phyloP scores from a whole-genome alignment of 2,113 vertebrate genomes.

The Crocuta crocuta region DNA sequence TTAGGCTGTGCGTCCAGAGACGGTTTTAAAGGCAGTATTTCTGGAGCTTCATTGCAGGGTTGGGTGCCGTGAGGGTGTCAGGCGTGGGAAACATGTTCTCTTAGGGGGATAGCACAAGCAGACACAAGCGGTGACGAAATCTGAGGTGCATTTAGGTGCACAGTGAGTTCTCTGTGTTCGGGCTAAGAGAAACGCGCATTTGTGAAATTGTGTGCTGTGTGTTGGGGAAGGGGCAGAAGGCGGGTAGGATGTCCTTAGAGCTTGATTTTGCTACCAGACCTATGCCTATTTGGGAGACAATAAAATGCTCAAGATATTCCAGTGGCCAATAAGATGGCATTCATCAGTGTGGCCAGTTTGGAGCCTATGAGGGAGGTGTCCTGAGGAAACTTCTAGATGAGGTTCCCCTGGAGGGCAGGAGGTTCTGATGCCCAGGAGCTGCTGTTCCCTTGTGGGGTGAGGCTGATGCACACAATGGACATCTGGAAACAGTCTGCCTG shows the following conservation, averaged over 20 bases:
- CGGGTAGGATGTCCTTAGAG: not conserved
- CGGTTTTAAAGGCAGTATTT: not conserved
- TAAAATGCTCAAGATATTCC: not conserved
- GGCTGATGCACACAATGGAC: too few species aligned
- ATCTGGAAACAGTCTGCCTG: not conserved
- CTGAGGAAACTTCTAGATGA: not conserved
- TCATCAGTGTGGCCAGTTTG: not conserved
- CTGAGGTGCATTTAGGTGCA: rapidly evolving
- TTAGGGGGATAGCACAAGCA: not conserved
- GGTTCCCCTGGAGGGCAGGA: not conserved
- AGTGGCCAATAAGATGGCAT: not conserved
- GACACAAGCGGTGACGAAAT: too few species aligned
- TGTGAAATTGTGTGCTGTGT: not conserved
- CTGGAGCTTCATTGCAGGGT: not conserved
- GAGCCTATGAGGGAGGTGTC: not conserved
- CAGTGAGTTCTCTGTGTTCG: not conserved
- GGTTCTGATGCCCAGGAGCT: not conserved
- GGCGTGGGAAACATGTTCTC: not conserved
- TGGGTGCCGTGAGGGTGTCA: too few species aligned
- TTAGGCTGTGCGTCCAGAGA: not conserved
- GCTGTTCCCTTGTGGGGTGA: rapidly evolving
- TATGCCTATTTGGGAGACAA: not conserved
- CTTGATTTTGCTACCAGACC: not conserved
- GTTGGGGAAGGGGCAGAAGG: too few species aligned
- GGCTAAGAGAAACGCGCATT: not conserved